These are phyloP conservation scores for Salvator merianae DNA, from an alignment of 2,113 vertebrate genomes.

Conservation along the genomic window DNA sequence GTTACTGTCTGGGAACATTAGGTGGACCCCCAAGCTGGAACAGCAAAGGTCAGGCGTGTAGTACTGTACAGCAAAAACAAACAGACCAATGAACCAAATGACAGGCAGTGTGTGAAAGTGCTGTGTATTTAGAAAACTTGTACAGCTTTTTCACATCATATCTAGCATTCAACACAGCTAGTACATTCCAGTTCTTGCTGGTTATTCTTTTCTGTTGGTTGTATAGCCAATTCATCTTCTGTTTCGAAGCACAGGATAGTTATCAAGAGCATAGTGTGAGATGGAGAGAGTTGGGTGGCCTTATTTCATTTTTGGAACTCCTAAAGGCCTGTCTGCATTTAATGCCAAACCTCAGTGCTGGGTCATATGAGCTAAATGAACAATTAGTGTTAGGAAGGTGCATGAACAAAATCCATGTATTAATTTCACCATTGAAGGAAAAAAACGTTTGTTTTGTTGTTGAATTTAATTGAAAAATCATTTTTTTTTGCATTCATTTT, in stretches of 20 bases:
- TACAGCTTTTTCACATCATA: slow-evolving; percentile 31
- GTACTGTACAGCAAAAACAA: slow-evolving; percentile 54
- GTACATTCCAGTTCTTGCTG: slow-evolving; percentile 10
- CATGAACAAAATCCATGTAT: no score
- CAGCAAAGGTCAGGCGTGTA: slow-evolving; percentile 37
- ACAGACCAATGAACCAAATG: slow-evolving; percentile 23
- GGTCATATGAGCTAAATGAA: not conserved
- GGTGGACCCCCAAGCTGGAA: slow-evolving; percentile 33
- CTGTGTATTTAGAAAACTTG: slow-evolving; percentile 39
- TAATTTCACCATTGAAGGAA: no score
- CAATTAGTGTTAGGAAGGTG: no score
- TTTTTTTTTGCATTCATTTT: no score
- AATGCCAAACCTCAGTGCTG: not conserved
- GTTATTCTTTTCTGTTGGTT: not conserved
- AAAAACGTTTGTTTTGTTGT: no score
- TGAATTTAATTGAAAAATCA: no score
- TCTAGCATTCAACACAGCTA: not conserved
- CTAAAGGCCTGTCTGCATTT: not conserved
- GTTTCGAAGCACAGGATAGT: not conserved
- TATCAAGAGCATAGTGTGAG: not conserved
- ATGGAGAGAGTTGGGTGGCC: accelerated
- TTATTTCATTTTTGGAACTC: not conserved
- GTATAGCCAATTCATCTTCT: no score
- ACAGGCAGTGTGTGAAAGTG: slow-evolving; percentile 50
- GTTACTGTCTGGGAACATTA: slow-evolving; percentile 47